Percentiles rank a stretch among this genome's conserved stretches.
These are phyloP conservation scores for Diacarnus erythraeanus DNA, from an alignment of 37 sponge, comb jelly and placozoan species.

Conservation along the genomic window DNA sequence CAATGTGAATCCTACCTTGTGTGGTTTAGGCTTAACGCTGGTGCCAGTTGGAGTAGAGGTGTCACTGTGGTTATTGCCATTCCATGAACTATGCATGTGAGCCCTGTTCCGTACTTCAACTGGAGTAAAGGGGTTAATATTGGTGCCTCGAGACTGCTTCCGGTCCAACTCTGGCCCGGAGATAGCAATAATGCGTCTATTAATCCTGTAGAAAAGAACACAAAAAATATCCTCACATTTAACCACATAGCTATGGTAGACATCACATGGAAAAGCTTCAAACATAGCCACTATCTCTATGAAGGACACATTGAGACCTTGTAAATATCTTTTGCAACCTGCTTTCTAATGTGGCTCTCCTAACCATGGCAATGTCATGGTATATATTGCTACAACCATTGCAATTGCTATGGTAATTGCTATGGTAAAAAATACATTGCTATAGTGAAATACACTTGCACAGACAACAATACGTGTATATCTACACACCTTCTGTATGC, in stretches of 20 bases:
- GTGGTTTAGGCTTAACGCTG: conserved; percentile 16
- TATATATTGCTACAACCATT: no score
- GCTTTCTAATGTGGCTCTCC: no score
- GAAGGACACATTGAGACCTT: no score
- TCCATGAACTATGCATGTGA: not conserved
- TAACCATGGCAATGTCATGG: no score
- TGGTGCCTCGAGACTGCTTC: conserved; percentile 69
- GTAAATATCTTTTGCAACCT: no score
- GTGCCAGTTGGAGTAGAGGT: not conserved
- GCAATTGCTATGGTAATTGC: no score
- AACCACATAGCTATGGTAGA: no score
- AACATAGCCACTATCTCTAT: no score
- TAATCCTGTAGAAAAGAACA: conserved; percentile 16
- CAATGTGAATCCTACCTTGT: conserved; percentile 27
- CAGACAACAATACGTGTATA: not conserved
- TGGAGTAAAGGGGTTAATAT: conserved; percentile 90
- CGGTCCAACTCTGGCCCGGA: conserved; percentile 54
- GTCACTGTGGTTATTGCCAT: not conserved
- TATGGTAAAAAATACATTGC: no score
- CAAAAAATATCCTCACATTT: no score
- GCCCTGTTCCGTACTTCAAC: conserved; percentile 22
- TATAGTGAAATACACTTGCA: no score
- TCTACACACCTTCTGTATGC: not conserved
- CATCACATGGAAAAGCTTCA: no score
- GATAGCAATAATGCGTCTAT: conserved; percentile 22